These are phyloP conservation scores for Gambusia yucatana DNA, from an alignment of 2,797 vertebrate genomes.

Conservation along the genomic window DNA sequence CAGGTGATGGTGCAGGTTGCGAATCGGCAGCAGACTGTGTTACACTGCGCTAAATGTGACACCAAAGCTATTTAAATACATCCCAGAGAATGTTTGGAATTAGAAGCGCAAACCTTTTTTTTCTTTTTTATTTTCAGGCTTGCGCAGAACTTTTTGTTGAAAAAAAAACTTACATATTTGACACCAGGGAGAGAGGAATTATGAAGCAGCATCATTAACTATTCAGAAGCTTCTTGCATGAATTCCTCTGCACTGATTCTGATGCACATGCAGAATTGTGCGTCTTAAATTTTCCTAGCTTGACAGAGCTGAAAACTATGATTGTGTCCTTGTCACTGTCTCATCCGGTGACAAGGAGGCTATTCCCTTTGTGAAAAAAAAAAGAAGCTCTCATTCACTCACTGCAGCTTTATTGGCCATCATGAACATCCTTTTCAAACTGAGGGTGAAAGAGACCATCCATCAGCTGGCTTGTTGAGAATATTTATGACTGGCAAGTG, in stretches of 20 bases:
- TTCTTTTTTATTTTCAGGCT: background rate
- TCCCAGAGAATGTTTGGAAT: conserved; percentile 1
- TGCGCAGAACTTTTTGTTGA: background rate
- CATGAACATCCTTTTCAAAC: conserved; percentile 66
- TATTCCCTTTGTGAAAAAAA: conserved; percentile 45
- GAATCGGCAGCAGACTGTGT: conserved; percentile 23
- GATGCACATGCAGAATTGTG: conserved; percentile 25
- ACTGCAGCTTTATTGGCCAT: conserved; percentile 51
- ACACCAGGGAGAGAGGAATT: background rate
- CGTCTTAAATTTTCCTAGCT: conserved; percentile 47
- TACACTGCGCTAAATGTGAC: conserved; percentile 13
- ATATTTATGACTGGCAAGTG: conserved; percentile 75
- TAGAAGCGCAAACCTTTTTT: background rate
- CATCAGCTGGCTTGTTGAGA: conserved; percentile 74
- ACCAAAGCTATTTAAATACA: conserved; percentile 19
- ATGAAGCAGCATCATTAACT: background rate
- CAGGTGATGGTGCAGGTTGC: conserved; percentile 64
- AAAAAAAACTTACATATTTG: too few relatives aligned
- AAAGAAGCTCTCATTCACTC: conserved; percentile 56
- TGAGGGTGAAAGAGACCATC: conserved; percentile 61
- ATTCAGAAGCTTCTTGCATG: conserved; percentile 30
- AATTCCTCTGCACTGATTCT: conserved; percentile 31
- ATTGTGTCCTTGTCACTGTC: conserved; percentile 56
- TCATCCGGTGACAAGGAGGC: conserved; percentile 27
- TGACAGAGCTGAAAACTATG: conserved; percentile 54